phyloP scores from a whole-genome alignment of 1,140 invertebrate species.

The Thaumetopoea pityocampa region DNA sequence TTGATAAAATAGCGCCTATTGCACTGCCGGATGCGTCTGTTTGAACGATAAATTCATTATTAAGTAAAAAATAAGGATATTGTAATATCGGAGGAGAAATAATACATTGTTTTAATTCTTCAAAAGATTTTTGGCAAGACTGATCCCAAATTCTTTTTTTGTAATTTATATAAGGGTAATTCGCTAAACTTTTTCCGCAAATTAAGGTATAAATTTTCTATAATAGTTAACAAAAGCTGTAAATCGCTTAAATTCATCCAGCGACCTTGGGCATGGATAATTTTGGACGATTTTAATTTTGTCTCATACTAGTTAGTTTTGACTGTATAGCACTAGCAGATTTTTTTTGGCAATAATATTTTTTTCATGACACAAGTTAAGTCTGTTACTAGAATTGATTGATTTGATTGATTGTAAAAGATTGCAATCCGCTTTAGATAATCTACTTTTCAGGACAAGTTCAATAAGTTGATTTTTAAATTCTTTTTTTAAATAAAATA shows the following conservation, averaged over 20 bases:
- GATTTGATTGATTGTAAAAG: conserved; percentile 12
- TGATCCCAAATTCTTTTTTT: neutral
- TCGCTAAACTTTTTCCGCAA: neutral
- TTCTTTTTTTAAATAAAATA: conserved; percentile 7
- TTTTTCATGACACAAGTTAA: conserved; percentile 8
- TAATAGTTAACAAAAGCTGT: neutral
- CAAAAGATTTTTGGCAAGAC: neutral
- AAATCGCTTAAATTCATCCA: neutral
- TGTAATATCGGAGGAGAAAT: neutral
- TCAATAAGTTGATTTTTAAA: conserved; percentile 12
- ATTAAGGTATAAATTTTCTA: conserved; percentile 1
- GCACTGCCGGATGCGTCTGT: conserved; percentile 1
- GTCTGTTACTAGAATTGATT: neutral
- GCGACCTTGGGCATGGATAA: neutral
- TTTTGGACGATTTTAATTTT: neutral
- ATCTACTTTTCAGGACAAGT: conserved; percentile 21
- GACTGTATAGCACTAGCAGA: conserved; percentile 5
- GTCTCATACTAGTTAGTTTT: neutral
- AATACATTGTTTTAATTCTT: neutral
- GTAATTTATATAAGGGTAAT: neutral
- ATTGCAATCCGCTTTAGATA: conserved; percentile 18
- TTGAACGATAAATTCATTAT: conserved; percentile 2
- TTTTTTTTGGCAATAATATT: conserved; percentile 12
- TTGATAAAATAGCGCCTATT: conserved; percentile 1
- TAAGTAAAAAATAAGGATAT: neutral